A percentile compares a stretch with the other conserved stretches of the same genome.
These are phyloP conservation scores for Pantala flavescens DNA, from an alignment of 1,140 invertebrate genomes.

Conservation along the genomic window DNA sequence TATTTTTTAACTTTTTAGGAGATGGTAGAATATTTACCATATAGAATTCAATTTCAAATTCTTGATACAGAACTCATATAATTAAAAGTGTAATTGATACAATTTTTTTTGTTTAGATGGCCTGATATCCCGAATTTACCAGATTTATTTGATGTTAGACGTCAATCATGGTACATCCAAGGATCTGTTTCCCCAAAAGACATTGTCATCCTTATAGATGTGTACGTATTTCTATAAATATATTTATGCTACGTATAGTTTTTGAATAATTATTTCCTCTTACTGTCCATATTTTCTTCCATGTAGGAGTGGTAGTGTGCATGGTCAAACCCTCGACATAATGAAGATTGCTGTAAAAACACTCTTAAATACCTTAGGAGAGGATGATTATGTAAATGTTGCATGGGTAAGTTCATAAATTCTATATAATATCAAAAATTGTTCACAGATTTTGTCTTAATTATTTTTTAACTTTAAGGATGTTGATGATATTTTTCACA, in stretches of 20 bases:
- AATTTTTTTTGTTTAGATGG: slow-evolving; percentile 9
- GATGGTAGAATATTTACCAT: no score
- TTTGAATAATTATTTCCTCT: neutral
- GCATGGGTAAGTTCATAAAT: slow-evolving; percentile 49
- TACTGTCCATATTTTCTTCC: slow-evolving; percentile 15
- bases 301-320: slow-evolving; percentile 50
- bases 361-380: slow-evolving; percentile 54
- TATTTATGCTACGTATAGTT: neutral
- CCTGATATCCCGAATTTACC: slow-evolving; percentile 24
- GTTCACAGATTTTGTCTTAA: slow-evolving; percentile 42
- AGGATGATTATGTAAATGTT: slow-evolving; percentile 59
- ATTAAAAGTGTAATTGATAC: no score
- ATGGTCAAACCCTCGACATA: slow-evolving; percentile 48
- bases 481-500: slow-evolving; percentile 25
- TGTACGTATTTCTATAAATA: slow-evolving; percentile 22
- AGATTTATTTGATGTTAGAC: slow-evolving; percentile 41
- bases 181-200: slow-evolving; percentile 56
- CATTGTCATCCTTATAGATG: slow-evolving; percentile 55
- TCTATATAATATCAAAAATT: no score
- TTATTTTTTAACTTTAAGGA: slow-evolving; percentile 22
- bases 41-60: no score
- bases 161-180: slow-evolving; percentile 47
- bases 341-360: slow-evolving; percentile 47
- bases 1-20: no score
- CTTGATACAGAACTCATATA: no score